phyloP scores from a whole-genome alignment of 2,888 invertebrate species.

The Lochmaea crataegi region DNA sequence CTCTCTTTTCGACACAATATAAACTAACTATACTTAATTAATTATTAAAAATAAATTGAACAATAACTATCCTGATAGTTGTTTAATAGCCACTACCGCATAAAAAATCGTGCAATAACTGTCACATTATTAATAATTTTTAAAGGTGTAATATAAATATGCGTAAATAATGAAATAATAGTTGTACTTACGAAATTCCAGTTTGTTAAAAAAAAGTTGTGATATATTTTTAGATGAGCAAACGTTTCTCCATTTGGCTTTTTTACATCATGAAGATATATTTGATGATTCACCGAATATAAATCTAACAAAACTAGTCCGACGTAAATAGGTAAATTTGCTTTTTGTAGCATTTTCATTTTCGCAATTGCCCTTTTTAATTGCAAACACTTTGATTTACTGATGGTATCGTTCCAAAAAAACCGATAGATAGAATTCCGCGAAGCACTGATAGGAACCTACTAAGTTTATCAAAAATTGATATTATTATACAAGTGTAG shows the following conservation, averaged over 20 bases:
- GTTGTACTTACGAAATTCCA: constrained; percentile 38
- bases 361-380: background rate
- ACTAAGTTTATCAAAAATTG: constrained; percentile 2
- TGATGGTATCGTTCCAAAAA: background rate
- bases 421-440: background rate
- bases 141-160: background rate
- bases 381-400: background rate
- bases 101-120: too few relatives aligned
- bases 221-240: constrained; percentile 22
- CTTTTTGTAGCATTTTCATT: constrained; percentile 4
- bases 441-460: background rate
- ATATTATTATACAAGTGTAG: too few relatives aligned
- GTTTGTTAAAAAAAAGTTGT: constrained; percentile 28
- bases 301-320: constrained; percentile 17
- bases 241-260: constrained; percentile 19
- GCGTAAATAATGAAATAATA: background rate
- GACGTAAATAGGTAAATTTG: constrained; percentile 1
- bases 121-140: background rate
- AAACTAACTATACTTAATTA: too few relatives aligned
- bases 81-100: too few relatives aligned
- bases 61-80: too few relatives aligned
- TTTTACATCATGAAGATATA: constrained; percentile 18
- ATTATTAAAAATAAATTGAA: too few relatives aligned
- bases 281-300: constrained; percentile 7
- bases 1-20: too few relatives aligned